Evolutionary conservation across 2,797 vertebrate genomes (phyloP), one percentile per base, ranked within the genome.

Genomic region (Forpus xanthops): DNA sequence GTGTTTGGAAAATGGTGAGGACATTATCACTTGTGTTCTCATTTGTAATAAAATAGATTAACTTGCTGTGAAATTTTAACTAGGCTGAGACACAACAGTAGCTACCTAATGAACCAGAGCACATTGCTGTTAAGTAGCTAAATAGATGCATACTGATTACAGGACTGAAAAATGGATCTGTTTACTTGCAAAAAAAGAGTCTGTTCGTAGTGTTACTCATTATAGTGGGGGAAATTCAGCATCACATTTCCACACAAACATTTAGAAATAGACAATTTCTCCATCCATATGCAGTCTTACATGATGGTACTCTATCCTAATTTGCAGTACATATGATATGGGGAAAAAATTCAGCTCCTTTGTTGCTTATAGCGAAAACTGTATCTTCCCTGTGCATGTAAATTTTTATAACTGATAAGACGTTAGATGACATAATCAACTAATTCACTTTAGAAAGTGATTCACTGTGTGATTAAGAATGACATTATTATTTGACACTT

Each of bases 11-110:
- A 98, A 97, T 84, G 93, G 92, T 94, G 92, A 96, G 93, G 94
- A 97, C 91, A 96, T 98, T 96, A 98, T 97, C 93, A 95, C 95
- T 98, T 97, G 94, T 97, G 96, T 98, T 98, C 97, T 98, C 98
- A 97, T 97, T 98, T 98, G 97, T 98, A 98, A 98, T 98, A 97
- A 98, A 98, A 97, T 96, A 98, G 97, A 98, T 98, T 98, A 98
- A 98, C 97, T 98, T 94, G 97, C 96, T 97, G 97, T 97, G 97
- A 98, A 98, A 97, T 97, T 97, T 97, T 98, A 98, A 97, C 96
- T 97, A 97, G 97, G 93, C 96, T 96, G 97, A 97, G 96, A 97
- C 98, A 98, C 97, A 97, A 97, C 97, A 98, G 97, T 98, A 98
- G 96, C 96, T 96, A 97, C 97, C 97, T 98, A 98, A 98, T 98